Evolutionary conservation across 2,113 vertebrate genomes (phyloP).

Genomic region (Brachyistius frenatus): DNA sequence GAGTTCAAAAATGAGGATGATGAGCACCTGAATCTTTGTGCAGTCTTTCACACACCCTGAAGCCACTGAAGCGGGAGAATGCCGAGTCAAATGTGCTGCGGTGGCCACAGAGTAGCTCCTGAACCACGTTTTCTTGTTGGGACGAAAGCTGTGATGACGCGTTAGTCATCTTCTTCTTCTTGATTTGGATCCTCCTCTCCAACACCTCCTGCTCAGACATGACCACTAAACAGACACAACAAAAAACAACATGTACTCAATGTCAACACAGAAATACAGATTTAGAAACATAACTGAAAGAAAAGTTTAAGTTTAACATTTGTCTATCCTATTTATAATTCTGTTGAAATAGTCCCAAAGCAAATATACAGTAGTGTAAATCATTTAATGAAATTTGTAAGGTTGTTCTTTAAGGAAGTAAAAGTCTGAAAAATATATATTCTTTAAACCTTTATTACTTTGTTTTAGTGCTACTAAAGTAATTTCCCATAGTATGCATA

Average conservation of each 20-base stretch:
- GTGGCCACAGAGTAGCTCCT: constrained; percentile 58
- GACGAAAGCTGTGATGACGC: constrained; percentile 29
- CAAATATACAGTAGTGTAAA: too few species aligned
- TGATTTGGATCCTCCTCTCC: constrained; percentile 52
- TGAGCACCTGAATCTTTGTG: not conserved
- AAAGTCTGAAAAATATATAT: too few species aligned
- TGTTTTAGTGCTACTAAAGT: too few species aligned
- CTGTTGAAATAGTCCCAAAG: too few species aligned
- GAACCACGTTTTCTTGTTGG: constrained; percentile 42
- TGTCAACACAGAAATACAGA: not conserved
- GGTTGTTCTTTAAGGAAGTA: too few species aligned
- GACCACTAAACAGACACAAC: constrained; percentile 55
- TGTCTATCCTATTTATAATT: too few species aligned
- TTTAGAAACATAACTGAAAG: too few species aligned
- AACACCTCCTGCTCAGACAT: constrained; percentile 64
- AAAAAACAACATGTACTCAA: not conserved
- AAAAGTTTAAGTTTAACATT: too few species aligned
- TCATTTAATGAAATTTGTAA: too few species aligned
- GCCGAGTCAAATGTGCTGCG: constrained; percentile 55
- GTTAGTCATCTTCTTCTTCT: constrained; percentile 41
- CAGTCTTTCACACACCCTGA: constrained; percentile 52
- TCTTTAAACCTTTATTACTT: too few species aligned
- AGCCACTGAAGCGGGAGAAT: constrained; percentile 61
- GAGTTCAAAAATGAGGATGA: not conserved
- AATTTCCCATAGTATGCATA: too few species aligned